Base-by-base conservation (phyloP, 2,888 invertebrate species). In the Pyrrhosoma nymphula region DNA sequence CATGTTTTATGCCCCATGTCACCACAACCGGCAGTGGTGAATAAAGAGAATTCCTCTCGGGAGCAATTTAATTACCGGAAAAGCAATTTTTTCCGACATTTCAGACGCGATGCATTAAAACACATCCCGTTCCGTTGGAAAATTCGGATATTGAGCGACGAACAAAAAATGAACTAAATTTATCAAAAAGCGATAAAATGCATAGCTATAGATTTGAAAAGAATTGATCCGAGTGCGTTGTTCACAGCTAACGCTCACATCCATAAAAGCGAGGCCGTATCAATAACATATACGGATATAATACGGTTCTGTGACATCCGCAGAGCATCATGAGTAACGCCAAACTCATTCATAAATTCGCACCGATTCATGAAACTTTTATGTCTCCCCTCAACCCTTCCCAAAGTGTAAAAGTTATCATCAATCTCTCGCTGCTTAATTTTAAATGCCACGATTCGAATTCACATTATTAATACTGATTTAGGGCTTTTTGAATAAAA, bases 151-250 rank as follows among this genome's bases (percentile, higher is more conserved):
- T 82, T 16, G 35, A 82, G 35, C 82, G 16, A 10, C 30, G n/a
- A 18, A 35, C 0, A 18, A 82, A 35, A 82, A 82, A 35, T 16
- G 16, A 69, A 35, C 16, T 35, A 35, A 82, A 82, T 82, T 18
- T 82, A 82, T 82, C 82, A 82, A 82, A 82, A 82, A 82, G 82
- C 82, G 35, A 82, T 82, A 82, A 82, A 82, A 82, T 82, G 35
- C 82, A 82, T 82, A 35, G 82, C 82, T 82, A 30, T 82, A 35
- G 82, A 82, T 82, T 82, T 26, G 8, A 82, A 82, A 35, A 35
- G 82, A 82, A 82, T 82, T 82, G 82, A 82, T 82, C 82, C 30
- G 82, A 30, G 12, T 35, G 82, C 82, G 30, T 82, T 82, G 30
- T 82, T 82, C 26, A 35, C 82, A 3, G 82, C 30, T 1, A 35